A percentile compares a stretch with the other conserved stretches of the same genome.
phyloP scores from a whole-genome alignment of 1,140 invertebrate genomes.

The Laupala kohalensis region DNA sequence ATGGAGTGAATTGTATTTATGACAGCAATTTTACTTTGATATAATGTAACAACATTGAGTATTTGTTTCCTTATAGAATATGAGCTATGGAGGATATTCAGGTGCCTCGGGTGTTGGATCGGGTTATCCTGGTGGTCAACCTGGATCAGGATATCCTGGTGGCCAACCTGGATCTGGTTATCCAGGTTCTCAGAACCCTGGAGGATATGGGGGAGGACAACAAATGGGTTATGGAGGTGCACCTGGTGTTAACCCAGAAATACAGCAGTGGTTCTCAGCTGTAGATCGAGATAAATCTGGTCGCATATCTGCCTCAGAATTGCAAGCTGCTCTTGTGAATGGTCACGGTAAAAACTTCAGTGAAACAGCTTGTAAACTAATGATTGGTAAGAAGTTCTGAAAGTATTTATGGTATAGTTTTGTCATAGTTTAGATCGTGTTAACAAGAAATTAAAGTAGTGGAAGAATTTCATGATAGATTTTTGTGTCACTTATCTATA shows the following conservation, averaged over 20 bases:
- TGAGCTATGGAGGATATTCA: conserved; percentile 7
- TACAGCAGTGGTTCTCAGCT: conserved; percentile 67
- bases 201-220: conserved; percentile 2
- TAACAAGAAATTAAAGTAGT: too few species aligned
- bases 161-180: conserved; percentile 2
- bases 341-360: conserved; percentile 77
- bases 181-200: not conserved
- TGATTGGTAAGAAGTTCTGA: conserved; percentile 59
- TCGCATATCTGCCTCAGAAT: conserved; percentile 61
- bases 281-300: conserved; percentile 72
- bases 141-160: conserved; percentile 3
- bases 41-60: not conserved
- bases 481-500: too few species aligned
- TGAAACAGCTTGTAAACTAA: conserved; percentile 69
- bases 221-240: not conserved
- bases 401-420: too few species aligned
- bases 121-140: not conserved
- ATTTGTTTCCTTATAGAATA: conserved; percentile 1
- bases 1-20: not conserved
- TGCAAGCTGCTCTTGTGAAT: conserved; percentile 72
- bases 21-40: not conserved
- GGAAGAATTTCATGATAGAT: too few species aligned
- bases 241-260: conserved; percentile 39
- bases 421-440: too few species aligned
- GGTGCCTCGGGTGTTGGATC: not conserved